These are phyloP conservation scores for Petroica traversi DNA, from an alignment of 2,113 vertebrate species.

Conservation along the genomic window DNA sequence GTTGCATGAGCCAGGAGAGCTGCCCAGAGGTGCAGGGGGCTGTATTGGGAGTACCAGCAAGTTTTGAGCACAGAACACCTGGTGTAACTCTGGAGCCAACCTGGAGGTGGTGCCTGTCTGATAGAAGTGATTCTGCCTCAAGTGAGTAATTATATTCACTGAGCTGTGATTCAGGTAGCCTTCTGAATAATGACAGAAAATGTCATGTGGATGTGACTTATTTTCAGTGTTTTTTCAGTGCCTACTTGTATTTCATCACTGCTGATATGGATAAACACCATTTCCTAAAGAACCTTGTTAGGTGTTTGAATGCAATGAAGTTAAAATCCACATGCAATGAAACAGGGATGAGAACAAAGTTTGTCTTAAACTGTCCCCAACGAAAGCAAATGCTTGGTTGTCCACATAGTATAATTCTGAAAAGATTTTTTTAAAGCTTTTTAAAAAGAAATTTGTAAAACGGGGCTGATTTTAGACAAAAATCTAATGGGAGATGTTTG, in stretches of 20 bases:
- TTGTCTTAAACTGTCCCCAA: neutral
- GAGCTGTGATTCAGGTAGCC: neutral
- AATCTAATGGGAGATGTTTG: too few species aligned
- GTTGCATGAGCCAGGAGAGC: neutral
- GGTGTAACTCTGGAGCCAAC: neutral
- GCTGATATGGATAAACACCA: neutral
- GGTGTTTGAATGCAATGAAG: too few species aligned
- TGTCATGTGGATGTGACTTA: neutral
- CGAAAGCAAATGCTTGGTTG: neutral
- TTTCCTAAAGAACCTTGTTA: neutral
- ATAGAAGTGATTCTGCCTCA: neutral
- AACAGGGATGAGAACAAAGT: too few species aligned
- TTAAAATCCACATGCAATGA: too few species aligned
- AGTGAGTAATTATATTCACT: neutral
- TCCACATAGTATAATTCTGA: neutral
- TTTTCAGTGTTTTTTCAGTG: neutral
- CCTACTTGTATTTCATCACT: neutral
- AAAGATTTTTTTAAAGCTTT: too few species aligned
- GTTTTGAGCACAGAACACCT: neutral
- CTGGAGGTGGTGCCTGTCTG: neutral
- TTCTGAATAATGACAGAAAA: neutral
- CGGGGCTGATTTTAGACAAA: too few species aligned
- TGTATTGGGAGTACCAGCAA: fast-evolving
- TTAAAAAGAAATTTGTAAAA: too few species aligned
- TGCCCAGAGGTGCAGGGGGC: neutral